Conservation (phyloP, 2,797 vertebrate species). For the Margarornis squamiger region DNA sequence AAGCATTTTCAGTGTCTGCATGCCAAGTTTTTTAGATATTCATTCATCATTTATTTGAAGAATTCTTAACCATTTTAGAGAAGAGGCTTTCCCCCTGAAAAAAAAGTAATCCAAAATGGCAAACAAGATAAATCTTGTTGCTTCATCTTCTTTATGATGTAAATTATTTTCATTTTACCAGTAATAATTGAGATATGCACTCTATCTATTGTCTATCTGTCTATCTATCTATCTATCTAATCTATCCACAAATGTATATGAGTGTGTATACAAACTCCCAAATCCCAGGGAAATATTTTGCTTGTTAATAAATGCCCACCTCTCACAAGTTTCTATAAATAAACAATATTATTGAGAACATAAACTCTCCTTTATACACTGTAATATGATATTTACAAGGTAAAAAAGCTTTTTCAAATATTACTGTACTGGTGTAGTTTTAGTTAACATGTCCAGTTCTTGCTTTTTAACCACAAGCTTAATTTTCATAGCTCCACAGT, state of each 20-base stretch:
- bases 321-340: background rate
- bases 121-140: background rate
- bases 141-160: background rate
- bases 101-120: background rate
- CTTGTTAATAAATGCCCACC: accelerated
- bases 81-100: background rate
- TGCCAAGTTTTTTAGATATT: background rate
- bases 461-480: background rate
- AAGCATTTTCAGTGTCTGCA: background rate
- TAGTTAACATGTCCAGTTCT: accelerated
- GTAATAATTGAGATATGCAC: background rate
- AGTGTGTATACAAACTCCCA: background rate
- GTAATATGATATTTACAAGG: background rate
- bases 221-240: too few species aligned
- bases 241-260: background rate
- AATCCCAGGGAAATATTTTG: background rate
- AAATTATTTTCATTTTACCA: background rate
- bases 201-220: background rate
- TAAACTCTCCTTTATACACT: background rate
- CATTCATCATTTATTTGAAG: background rate
- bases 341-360: background rate
- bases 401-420: background rate
- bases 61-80: background rate
- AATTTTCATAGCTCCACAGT: background rate
- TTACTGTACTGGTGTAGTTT: background rate